A percentile compares a stretch with the other conserved stretches of the same genome.
phyloP scores from a whole-genome alignment of 2,797 vertebrate species.

The Lutjanus argentimaculatus region DNA sequence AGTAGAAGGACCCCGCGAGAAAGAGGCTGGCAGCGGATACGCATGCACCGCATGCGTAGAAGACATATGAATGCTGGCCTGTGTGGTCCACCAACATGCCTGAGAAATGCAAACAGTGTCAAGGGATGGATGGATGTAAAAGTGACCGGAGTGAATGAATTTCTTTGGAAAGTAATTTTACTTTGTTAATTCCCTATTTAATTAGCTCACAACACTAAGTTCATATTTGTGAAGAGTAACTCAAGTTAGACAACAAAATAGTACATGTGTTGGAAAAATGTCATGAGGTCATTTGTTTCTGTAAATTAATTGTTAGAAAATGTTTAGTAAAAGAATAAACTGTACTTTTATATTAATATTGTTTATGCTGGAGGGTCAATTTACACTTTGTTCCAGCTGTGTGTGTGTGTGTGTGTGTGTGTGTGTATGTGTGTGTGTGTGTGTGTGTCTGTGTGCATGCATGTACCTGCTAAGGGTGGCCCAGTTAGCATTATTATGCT shows the following conservation, averaged over 20 bases:
- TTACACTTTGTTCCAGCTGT: not conserved
- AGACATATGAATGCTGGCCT: conserved; percentile 4
- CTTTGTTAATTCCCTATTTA: not conserved
- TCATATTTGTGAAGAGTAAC: too few species aligned
- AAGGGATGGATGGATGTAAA: not conserved
- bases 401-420: too few species aligned
- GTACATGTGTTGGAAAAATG: too few species aligned
- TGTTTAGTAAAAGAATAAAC: not conserved
- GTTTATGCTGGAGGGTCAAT: not conserved
- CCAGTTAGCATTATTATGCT: not conserved
- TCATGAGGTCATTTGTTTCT: not conserved
- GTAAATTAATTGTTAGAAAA: not conserved
- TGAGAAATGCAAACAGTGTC: not conserved
- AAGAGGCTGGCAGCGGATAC: not conserved
- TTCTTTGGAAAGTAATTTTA: not conserved
- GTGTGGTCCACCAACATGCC: conserved; percentile 14
- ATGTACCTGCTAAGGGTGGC: conserved; percentile 11
- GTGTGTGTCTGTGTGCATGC: not conserved
- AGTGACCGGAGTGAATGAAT: not conserved
- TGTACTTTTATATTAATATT: not conserved
- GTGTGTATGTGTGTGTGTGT: too few species aligned
- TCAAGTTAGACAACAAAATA: not conserved
- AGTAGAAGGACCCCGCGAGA: conserved; percentile 1
- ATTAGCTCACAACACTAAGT: too few species aligned
- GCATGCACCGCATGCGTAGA: not conserved